A percentile compares a stretch with the other conserved stretches of the same genome.
Evolutionary conservation across 2,888 invertebrate genomes (phyloP).

Genomic region (Xanthorhoe spadicearia): DNA sequence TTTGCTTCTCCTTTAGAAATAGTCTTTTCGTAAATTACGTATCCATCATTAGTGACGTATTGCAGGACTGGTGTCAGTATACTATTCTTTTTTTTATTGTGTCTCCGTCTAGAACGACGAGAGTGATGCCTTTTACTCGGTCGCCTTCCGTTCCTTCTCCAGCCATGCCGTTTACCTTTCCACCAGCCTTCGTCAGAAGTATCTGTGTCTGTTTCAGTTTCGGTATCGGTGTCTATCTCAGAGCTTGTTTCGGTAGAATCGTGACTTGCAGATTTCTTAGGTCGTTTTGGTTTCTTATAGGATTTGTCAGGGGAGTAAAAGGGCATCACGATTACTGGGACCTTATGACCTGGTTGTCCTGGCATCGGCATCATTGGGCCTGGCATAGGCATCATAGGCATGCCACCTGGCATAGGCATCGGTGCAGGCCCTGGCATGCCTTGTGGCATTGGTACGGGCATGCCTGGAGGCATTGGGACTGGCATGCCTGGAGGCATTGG

Average conservation of each 20-base stretch:
- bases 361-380: conserved; percentile 46
- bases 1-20: conserved; percentile 72
- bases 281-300: conserved; percentile 47
- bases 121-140: conserved; percentile 37
- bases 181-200: conserved; percentile 53
- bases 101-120: conserved; percentile 46
- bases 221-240: conserved; percentile 25
- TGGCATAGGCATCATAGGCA: conserved; percentile 44
- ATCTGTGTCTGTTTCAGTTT: conserved; percentile 51
- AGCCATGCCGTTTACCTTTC: conserved; percentile 46
- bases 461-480: conserved; percentile 38
- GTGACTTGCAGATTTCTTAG: conserved; percentile 16
- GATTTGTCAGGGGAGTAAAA: conserved; percentile 72
- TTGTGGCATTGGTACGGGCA: conserved; percentile 45
- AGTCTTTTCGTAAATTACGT: conserved; percentile 74
- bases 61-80: conserved; percentile 71
- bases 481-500: too few species aligned
- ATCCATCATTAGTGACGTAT: conserved; percentile 77
- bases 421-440: conserved; percentile 42
- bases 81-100: conserved; percentile 48
- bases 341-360: conserved; percentile 57
- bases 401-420: conserved; percentile 42
- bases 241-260: conserved; percentile 18
- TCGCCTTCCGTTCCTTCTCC: conserved; percentile 46
- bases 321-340: conserved; percentile 79